Base-by-base conservation (phyloP, 1,140 invertebrate species). In the Heterodera carotae region DNA sequence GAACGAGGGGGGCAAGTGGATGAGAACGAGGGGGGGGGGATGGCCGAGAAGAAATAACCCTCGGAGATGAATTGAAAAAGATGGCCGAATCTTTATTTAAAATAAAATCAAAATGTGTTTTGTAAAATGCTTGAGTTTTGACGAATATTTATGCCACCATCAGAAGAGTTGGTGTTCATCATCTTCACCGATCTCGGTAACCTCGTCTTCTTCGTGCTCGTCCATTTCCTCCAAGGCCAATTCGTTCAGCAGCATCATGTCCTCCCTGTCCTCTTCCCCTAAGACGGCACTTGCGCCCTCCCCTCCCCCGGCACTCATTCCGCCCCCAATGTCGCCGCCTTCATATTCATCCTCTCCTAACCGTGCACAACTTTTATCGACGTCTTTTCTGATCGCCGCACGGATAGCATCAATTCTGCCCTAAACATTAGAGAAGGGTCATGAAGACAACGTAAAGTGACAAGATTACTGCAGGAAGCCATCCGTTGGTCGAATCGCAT, bases 301-400 rank as follows among this genome's bases (percentile, higher is more conserved):
- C n/a, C 33, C 62, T 25, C 62, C 62, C 25, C 1, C 62, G 12
- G 62, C 33, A 22, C 29, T 31, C 8, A 34, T 74, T 31, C 36
- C 53, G 10, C n/a, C 27, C n/a, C 64, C 56, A 48, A n/a, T 22
- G 10, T 33, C 72, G 34, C 7, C 39, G 10, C n/a, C n/a, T 43
- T 39, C 48, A 33, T 66, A 36, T 68, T 62, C 72, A 1, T 36
- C 39, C 2, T 59, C 59, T 15, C 80, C 81, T 31, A 81, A 12
- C 7, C 27, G 25, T 2, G 27, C 27, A 7, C 82, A 83, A 8
- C 78, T 84, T 22, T 76, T 74, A 25, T 59, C 53, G 25, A 86
- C 86, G 73, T 86, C 85, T 29, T 79, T 76, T 67, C 88, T 86
- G 62, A 86, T 85, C 31, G 86, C 76, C 34, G 72, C 53, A 18